A percentile compares a stretch with the other conserved stretches of the same genome.
phyloP scores from a whole-genome alignment of 2,113 vertebrate species.

The Platichthys flesus region DNA sequence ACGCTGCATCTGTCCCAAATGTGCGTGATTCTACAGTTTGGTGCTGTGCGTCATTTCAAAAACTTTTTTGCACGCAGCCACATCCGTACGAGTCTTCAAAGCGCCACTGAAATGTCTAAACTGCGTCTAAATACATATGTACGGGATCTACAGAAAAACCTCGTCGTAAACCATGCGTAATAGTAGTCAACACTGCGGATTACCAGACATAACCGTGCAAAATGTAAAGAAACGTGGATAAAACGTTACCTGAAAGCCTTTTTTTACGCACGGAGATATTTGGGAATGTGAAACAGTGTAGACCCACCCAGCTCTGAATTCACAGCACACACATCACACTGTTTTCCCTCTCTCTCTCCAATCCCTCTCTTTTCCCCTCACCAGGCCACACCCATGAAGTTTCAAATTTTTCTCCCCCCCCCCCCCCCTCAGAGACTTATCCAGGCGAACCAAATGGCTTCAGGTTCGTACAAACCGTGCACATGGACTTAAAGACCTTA shows the following conservation, averaged over 20 bases:
- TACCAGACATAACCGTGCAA: background rate
- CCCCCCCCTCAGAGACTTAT: conserved; percentile 30
- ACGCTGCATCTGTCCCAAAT: background rate
- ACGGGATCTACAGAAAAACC: background rate
- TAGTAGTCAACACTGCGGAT: background rate
- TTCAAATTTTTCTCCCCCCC: conserved; percentile 33
- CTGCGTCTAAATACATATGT: background rate
- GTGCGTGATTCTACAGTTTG: background rate
- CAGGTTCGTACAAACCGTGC: background rate
- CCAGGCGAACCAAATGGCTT: conserved; percentile 27
- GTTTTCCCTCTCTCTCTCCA: conserved; percentile 60
- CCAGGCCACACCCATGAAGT: conserved; percentile 75
- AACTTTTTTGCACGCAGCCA: conserved; percentile 21
- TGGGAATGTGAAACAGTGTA: conserved; percentile 70
- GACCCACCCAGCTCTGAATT: conserved; percentile 77
- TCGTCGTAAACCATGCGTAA: background rate
- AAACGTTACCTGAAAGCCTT: conserved; percentile 68
- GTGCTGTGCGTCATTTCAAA: conserved; percentile 23
- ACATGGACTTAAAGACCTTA: background rate
- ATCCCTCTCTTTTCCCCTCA: conserved; percentile 65
- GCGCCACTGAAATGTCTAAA: background rate
- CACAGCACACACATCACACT: conserved; percentile 67
- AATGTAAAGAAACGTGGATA: conserved; percentile 16
- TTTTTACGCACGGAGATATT: conserved; percentile 64
- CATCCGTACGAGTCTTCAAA: conserved; percentile 23